A percentile compares a stretch with the other conserved stretches of the same genome.
Evolutionary conservation across 2,797 vertebrate species (phyloP).

Genomic region (Chelon labrosus): DNA sequence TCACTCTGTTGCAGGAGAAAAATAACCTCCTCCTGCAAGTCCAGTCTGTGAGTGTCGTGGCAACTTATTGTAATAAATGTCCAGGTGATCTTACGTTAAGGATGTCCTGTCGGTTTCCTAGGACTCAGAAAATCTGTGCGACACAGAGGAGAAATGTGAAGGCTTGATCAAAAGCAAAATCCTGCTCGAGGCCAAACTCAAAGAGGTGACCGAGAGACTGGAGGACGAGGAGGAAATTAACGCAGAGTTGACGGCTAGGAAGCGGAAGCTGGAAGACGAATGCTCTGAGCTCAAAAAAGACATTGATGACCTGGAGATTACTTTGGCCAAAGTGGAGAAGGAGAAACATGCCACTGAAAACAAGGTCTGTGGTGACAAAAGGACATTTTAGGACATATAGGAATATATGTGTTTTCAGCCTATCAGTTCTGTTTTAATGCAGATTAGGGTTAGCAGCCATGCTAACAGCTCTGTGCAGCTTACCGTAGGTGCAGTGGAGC

Average conservation of each 20-base stretch:
- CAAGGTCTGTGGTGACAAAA: constrained; percentile 48
- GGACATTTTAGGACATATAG: neutral
- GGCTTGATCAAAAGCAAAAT: constrained; percentile 79
- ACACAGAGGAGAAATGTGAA: constrained; percentile 74
- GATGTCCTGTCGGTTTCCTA: constrained; percentile 7
- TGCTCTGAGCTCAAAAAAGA: constrained; percentile 75
- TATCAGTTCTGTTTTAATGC: neutral
- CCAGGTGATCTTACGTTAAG: neutral
- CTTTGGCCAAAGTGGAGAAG: constrained; percentile 76
- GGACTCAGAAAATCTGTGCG: constrained; percentile 78
- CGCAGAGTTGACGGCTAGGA: constrained; percentile 84
- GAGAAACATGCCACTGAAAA: constrained; percentile 79
- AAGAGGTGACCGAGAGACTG: constrained; percentile 87
- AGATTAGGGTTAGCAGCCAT: neutral
- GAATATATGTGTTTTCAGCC: neutral
- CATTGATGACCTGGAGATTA: constrained; percentile 76
- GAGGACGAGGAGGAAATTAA: constrained; percentile 90
- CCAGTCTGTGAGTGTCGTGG: constrained; percentile 83
- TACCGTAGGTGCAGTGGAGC: too few relatives aligned
- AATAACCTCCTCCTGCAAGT: constrained; percentile 89
- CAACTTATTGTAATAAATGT: neutral
- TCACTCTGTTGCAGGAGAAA: constrained; percentile 88
- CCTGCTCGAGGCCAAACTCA: constrained; percentile 90
- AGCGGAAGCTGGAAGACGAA: constrained; percentile 86
- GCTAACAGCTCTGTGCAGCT: neutral